A percentile compares a stretch with the other conserved stretches of the same genome.
phyloP scores from a whole-genome alignment of 2,888 invertebrate genomes.

The Acanthosoma haemorrhoidale region DNA sequence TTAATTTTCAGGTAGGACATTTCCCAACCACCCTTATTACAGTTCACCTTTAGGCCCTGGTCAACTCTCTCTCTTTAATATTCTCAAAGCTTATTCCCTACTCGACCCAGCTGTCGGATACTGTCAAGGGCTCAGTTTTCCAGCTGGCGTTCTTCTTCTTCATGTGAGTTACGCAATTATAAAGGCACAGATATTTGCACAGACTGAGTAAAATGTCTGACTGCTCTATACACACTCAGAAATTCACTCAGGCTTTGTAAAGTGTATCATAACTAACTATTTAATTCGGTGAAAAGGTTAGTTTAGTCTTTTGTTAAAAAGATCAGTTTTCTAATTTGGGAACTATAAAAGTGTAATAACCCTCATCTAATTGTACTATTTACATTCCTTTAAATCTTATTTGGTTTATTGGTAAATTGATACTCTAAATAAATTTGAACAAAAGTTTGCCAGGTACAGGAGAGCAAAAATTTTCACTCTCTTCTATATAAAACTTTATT shows the following conservation, averaged over 20 bases:
- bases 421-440: no score
- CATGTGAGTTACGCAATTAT: constrained; percentile 62
- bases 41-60: constrained; percentile 87
- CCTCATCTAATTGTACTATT: no score
- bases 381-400: no score
- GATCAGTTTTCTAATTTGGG: no score
- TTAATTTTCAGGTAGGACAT: constrained; percentile 66
- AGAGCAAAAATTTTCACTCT: no score
- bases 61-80: constrained; percentile 86
- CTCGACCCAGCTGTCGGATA: constrained; percentile 92
- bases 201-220: not conserved
- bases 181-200: constrained; percentile 24
- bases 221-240: not conserved
- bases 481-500: no score
- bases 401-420: no score
- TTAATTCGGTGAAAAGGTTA: not conserved
- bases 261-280: not conserved
- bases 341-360: no score
- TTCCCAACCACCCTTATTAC: constrained; percentile 91
- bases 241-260: not conserved
- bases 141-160: constrained; percentile 84
- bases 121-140: constrained; percentile 94
- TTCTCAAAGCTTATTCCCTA: constrained; percentile 91
- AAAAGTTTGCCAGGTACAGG: no score
- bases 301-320: no score